Base-by-base conservation (phyloP, 2,113 vertebrate species). In the Alectura lathami region DNA sequence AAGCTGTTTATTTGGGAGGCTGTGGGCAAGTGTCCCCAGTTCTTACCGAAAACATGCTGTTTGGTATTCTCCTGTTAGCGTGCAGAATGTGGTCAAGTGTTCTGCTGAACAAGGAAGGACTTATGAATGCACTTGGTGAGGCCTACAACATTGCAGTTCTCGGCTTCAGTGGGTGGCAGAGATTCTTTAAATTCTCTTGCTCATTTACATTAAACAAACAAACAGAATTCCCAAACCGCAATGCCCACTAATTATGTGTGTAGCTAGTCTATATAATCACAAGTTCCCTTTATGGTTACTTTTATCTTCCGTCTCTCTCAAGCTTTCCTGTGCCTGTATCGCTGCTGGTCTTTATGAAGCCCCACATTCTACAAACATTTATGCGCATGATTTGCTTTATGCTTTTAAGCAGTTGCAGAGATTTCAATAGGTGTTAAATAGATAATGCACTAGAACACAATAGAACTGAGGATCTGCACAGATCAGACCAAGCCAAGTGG, bases 181-280 rank as follows among this genome's bases (percentile, higher is more conserved):
- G 76, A 88, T 90, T 82, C 76, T 90, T 96, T 86, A 66, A 48
- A 86, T 94, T 93, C 83, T 92, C 95, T 76, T 90, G 42, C 80
- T 94, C 90, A 82, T 96, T 88, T 94, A 73, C 90, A 81, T 94
- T 82, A 93, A 93, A 59, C 88, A 93, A 96, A 96, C 73, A 91
- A 94, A 94, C 75, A 91, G 86, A 96, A 95, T 79, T 93, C 86
- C 92, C 90, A 75, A 90, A 82, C 77, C 2, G 0, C 34, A 2
- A 86, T 91, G 73, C 80, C 86, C 76, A 94, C 83, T 66, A 62
- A 88, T 88, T 62, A 57, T 84, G 38, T 64, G 66, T 53, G 62
- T 93, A 94, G 73, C 66, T 72, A 57, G 57, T 50, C 76, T 84
- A 5, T 32, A 40, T 79, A 93, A 94, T 96, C 76, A 45, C 80